Conservation (phyloP, 2,797 vertebrate species). For the Sebastes aleutianus region DNA sequence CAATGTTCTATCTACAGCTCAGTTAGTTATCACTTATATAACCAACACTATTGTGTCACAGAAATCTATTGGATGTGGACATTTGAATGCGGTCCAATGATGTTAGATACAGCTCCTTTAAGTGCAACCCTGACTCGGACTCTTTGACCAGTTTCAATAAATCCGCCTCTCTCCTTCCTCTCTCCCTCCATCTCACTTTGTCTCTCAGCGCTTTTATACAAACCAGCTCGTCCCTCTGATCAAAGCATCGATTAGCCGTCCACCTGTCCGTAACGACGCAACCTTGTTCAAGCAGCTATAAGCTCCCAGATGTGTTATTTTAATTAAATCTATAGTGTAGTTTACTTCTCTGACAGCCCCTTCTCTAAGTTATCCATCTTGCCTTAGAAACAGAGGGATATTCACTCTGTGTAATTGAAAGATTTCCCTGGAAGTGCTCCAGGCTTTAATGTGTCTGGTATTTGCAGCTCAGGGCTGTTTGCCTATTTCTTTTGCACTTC, state of each 20-base stretch:
- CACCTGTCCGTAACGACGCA: slow-evolving; percentile 39
- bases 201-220: slow-evolving; percentile 45
- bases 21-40: neutral
- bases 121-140: slow-evolving; percentile 3
- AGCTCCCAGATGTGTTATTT: slow-evolving; percentile 81
- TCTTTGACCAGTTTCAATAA: slow-evolving; percentile 23
- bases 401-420: slow-evolving; percentile 86
- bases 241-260: slow-evolving; percentile 67
- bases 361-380: slow-evolving; percentile 80
- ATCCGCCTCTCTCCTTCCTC: slow-evolving; percentile 1
- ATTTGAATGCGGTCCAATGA: neutral
- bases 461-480: slow-evolving; percentile 74
- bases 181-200: slow-evolving; percentile 40
- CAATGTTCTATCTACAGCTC: neutral
- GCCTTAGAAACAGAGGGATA: slow-evolving; percentile 66
- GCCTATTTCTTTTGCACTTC: slow-evolving; percentile 75
- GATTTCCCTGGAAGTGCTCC: slow-evolving; percentile 81
- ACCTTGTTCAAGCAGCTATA: slow-evolving; percentile 54
- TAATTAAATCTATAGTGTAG: slow-evolving; percentile 86
- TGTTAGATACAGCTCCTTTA: neutral
- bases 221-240: slow-evolving; percentile 55
- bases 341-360: slow-evolving; percentile 80
- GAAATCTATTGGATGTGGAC: neutral
- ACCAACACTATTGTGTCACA: neutral
- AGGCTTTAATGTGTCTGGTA: slow-evolving; percentile 78